Percentiles rank a stretch among this genome's conserved stretches.
These are phyloP conservation scores for Philereme transversata DNA, from an alignment of 2,888 invertebrate genomes.

Conservation along the genomic window DNA sequence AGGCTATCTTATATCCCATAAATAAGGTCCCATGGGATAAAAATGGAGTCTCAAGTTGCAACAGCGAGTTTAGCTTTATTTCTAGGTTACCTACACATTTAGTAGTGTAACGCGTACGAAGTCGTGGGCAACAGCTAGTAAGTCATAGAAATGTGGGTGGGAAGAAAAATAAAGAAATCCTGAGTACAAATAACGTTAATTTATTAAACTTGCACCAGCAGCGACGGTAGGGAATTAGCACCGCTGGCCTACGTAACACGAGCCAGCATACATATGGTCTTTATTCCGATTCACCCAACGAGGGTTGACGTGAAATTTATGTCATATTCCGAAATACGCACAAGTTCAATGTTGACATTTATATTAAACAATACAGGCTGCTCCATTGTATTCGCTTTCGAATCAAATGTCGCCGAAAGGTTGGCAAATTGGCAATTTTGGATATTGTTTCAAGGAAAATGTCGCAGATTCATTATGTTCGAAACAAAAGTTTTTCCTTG, in stretches of 20 bases:
- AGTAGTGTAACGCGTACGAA: too few relatives aligned
- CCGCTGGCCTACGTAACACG: slow-evolving; percentile 70
- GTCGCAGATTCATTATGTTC: slow-evolving; percentile 47
- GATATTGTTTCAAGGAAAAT: slow-evolving; percentile 48
- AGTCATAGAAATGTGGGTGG: too few relatives aligned
- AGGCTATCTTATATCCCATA: too few relatives aligned
- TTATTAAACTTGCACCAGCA: slow-evolving; percentile 35
- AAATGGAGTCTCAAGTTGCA: too few relatives aligned
- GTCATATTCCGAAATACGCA: slow-evolving; percentile 69
- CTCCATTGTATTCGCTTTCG: slow-evolving; percentile 58
- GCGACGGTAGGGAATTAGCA: slow-evolving; percentile 62
- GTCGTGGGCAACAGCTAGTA: too few relatives aligned
- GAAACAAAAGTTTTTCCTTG: slow-evolving; percentile 39
- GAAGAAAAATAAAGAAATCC: neutral
- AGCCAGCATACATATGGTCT: slow-evolving; percentile 77
- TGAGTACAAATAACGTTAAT: slow-evolving; percentile 1
- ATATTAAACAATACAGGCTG: slow-evolving; percentile 73
- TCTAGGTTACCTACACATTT: too few relatives aligned
- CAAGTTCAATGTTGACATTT: slow-evolving; percentile 80
- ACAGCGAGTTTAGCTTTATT: too few relatives aligned
- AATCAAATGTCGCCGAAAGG: slow-evolving; percentile 60
- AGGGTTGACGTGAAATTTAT: slow-evolving; percentile 79
- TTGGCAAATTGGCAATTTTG: slow-evolving; percentile 48
- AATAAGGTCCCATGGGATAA: too few relatives aligned
- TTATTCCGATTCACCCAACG: slow-evolving; percentile 72